A percentile compares a stretch with the other conserved stretches of the same genome.
These are phyloP conservation scores for Bilobella aurantiaca DNA, from an alignment of 1,140 invertebrate species.

Conservation along the genomic window DNA sequence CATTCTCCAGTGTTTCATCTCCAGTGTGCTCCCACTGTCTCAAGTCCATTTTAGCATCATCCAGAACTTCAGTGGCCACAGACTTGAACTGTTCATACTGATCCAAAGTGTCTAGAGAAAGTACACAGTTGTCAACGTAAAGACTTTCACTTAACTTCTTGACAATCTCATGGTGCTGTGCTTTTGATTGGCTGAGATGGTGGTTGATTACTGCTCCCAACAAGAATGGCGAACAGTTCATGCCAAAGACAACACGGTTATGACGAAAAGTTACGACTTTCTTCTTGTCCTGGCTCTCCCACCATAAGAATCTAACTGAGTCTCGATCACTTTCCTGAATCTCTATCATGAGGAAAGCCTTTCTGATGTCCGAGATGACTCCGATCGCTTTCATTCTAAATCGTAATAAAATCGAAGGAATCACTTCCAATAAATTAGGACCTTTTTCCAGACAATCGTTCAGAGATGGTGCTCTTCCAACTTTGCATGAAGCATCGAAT, in stretches of 20 bases:
- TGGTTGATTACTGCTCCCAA: conserved; percentile 21
- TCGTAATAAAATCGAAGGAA: conserved; percentile 37
- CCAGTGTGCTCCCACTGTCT: background rate
- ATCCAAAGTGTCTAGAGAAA: conserved; percentile 8
- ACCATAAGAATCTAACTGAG: conserved; percentile 24
- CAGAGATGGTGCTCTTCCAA: conserved; percentile 34
- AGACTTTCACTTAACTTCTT: background rate
- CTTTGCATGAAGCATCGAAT: conserved; percentile 34
- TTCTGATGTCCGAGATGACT: conserved; percentile 40
- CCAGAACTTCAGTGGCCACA: background rate
- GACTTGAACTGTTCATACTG: background rate
- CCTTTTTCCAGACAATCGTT: conserved; percentile 40
- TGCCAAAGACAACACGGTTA: conserved; percentile 26
- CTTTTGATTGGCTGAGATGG: conserved; percentile 5
- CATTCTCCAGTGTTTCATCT: background rate
- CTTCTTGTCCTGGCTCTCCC: conserved; percentile 5
- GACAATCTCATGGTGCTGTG: background rate
- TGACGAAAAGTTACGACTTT: conserved; percentile 15
- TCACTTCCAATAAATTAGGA: conserved; percentile 39
- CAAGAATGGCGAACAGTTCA: conserved; percentile 24
- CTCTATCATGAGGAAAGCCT: conserved; percentile 41
- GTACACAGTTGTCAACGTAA: conserved; percentile 26
- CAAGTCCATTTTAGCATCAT: conserved; percentile 1
- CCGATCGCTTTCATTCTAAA: conserved; percentile 39
- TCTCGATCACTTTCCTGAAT: conserved; percentile 33